Base-by-base conservation (phyloP, 2,113 vertebrate genomes). In the Jaculus jaculus region DNA sequence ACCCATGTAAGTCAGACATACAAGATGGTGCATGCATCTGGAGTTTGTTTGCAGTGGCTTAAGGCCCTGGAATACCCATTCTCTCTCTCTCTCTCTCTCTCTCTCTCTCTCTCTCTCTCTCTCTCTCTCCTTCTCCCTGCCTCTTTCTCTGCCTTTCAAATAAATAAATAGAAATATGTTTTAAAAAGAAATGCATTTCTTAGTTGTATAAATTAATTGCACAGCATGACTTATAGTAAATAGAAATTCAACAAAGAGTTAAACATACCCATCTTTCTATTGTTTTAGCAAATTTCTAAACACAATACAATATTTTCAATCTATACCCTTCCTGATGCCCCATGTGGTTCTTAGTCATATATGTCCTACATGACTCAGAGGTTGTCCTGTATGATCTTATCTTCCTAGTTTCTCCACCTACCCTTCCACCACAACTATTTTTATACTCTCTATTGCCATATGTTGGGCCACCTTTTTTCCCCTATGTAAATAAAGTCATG, bases 321-420 rank as follows among this genome's bases (percentile, higher is more conserved):
- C 28, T 26, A 2, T 2, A 4, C 11, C 39, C n/a, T 47, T 80
- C 30, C 23, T 32, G 11, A 0, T 1, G 3, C 21, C 0, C 42
- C 16, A 21, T 24, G 32, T 10, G 32, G 63, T 24, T 32, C 8
- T 74, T 39, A 4, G 2, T 61, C 9, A 26, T 47, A 21, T 4
- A 13, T 32, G 10, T 47, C 9, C 26, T 60, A 42, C 10, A 9
- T 12, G 7, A 24, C 5, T 26, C 4, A 23, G 6, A 6, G 3
- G 30, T 42, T 66, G 51, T 39, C n/a, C 16, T 61, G n/a, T 23
- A 34, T 81, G 30, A 30, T 11, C 16, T 39, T 7, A 21, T 17
- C 23, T 16, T 24, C 10, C 15, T 0, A 12, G 30, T 86, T 37
- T 24, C 54, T 34, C 32, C 4, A 18, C 8, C 7, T 79, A 0